Conservation (phyloP, 1,140 invertebrate genomes). For the Cydia pomonella region DNA sequence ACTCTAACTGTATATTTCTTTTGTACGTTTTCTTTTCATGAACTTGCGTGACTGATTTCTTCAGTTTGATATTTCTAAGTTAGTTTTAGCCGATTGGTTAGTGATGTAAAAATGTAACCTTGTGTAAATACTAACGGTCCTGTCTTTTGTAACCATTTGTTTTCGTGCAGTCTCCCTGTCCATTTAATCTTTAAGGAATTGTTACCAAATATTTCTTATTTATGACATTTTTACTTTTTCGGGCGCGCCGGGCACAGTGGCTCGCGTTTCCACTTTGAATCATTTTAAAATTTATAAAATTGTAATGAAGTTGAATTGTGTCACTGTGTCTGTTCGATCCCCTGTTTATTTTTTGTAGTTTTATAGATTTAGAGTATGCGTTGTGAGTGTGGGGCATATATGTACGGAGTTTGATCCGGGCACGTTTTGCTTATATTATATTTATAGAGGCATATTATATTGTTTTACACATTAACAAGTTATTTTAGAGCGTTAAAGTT, state of each 20-base stretch:
- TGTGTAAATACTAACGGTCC: conserved; percentile 72
- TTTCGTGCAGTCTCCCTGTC: conserved; percentile 56
- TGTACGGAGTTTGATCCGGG: conserved; percentile 31
- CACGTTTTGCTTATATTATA: conserved; percentile 33
- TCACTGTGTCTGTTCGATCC: conserved; percentile 11
- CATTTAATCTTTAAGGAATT: conserved; percentile 76
- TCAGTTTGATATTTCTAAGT: conserved; percentile 54
- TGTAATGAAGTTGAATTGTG: not conserved
- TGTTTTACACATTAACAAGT: conserved; percentile 36
- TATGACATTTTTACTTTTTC: conserved; percentile 52
- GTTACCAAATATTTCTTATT: conserved; percentile 80
- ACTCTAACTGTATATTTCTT: conserved; percentile 46
- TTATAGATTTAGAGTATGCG: conserved; percentile 30
- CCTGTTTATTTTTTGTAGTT: conserved; percentile 32
- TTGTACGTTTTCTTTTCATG: conserved; percentile 33
- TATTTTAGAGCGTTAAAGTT: conserved; percentile 39
- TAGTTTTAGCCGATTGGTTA: conserved; percentile 68
- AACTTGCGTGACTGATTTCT: conserved; percentile 38
- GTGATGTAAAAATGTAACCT: conserved; percentile 71
- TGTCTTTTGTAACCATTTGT: conserved; percentile 49
- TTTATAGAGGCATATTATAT: conserved; percentile 42
- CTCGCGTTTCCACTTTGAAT: not conserved
- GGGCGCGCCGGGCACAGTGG: conserved; percentile 31
- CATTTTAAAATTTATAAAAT: not conserved
- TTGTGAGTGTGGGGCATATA: conserved; percentile 24